A percentile compares a stretch with the other conserved stretches of the same genome.
Conservation (phyloP, 2,113 vertebrate genomes). For the Platysteira castanea region DNA sequence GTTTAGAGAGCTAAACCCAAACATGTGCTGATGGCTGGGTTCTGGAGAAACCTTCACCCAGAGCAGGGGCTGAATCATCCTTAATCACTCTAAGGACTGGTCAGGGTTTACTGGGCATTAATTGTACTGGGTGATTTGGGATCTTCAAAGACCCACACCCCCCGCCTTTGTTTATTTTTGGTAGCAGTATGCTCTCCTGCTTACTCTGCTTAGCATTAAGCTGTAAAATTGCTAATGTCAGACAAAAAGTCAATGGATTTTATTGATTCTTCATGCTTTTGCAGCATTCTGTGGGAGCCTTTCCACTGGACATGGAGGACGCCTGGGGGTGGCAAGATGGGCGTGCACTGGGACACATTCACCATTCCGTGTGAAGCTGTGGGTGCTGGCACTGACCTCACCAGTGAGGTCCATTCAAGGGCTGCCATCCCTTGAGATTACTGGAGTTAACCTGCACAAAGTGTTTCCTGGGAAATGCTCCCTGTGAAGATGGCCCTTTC, state of each 20-base stretch:
- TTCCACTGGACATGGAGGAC: neutral
- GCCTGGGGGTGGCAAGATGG: neutral
- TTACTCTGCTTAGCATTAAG: neutral
- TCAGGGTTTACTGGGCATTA: neutral
- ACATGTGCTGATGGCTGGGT: fast-evolving
- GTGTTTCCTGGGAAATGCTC: neutral
- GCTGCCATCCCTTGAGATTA: neutral
- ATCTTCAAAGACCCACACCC: neutral
- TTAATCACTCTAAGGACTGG: neutral
- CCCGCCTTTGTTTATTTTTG: neutral
- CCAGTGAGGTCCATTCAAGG: neutral
- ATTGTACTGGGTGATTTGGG: neutral
- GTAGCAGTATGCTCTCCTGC: neutral
- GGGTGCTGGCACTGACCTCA: neutral
- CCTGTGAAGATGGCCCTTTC: fast-evolving
- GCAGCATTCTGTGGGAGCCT: neutral
- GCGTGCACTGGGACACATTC: fast-evolving
- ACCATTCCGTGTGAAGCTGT: fast-evolving
- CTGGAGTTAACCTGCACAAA: neutral
- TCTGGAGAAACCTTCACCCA: neutral
- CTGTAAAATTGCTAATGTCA: neutral
- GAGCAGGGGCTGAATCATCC: fast-evolving
- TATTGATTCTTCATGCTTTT: conserved; percentile 16
- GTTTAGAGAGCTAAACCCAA: conserved; percentile 31
- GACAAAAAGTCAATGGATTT: neutral